Evolutionary conservation across 2,797 vertebrate genomes (phyloP).

Genomic region (Salarias fasciatus): DNA sequence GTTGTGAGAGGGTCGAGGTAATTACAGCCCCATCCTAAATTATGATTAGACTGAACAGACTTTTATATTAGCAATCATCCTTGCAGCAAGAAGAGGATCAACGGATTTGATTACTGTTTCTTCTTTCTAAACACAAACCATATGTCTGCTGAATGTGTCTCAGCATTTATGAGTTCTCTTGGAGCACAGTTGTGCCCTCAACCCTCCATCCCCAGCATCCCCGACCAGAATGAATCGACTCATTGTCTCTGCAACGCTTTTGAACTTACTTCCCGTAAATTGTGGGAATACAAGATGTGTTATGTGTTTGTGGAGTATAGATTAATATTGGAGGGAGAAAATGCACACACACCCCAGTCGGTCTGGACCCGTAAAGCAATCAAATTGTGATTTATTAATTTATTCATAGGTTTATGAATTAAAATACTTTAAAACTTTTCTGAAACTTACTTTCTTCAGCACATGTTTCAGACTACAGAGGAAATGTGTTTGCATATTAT

Average conservation of each 20-base stretch:
- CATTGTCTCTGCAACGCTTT: conserved; percentile 78
- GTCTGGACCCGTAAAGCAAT: conserved; percentile 16
- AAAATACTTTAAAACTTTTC: conserved; percentile 23
- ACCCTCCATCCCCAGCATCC: conserved; percentile 70
- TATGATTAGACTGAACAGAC: conserved; percentile 82
- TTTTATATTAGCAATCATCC: conserved; percentile 84
- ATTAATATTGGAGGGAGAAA: conserved; percentile 47
- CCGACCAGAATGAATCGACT: conserved; percentile 80
- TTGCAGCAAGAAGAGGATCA: conserved; percentile 78
- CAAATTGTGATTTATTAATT: no score
- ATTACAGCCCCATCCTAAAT: conserved; percentile 79
- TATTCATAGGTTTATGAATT: conserved; percentile 13
- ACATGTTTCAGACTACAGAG: background rate
- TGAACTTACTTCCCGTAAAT: conserved; percentile 74
- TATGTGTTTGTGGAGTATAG: conserved; percentile 59
- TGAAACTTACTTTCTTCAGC: background rate
- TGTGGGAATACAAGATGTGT: conserved; percentile 64
- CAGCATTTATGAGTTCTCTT: conserved; percentile 76
- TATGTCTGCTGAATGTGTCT: conserved; percentile 78
- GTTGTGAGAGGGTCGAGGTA: conserved; percentile 70
- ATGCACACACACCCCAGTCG: conserved; percentile 25
- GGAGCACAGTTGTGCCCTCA: conserved; percentile 74
- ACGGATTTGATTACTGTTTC: conserved; percentile 84
- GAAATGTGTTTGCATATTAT: no score
- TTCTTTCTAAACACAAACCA: conserved; percentile 82